A percentile compares a stretch with the other conserved stretches of the same genome.
Conservation (phyloP, 2,888 invertebrate species). For the Drosophila crucigera region DNA sequence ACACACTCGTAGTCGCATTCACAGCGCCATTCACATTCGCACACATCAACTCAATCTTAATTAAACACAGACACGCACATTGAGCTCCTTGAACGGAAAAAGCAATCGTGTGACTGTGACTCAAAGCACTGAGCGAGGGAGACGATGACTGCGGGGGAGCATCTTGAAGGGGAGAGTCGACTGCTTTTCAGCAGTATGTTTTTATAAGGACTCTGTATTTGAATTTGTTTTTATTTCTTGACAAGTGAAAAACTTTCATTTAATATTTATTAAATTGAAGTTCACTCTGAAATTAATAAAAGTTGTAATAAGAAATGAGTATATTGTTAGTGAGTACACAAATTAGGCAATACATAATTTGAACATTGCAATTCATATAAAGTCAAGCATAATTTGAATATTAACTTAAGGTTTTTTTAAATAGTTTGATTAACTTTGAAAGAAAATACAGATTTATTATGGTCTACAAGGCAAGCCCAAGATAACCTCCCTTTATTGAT, state of each 20-base stretch:
- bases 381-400: neutral
- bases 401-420: neutral
- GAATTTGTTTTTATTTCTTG: neutral
- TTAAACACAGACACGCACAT: constrained; percentile 73
- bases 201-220: constrained; percentile 5
- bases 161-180: neutral
- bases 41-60: constrained; percentile 67
- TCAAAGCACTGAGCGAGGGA: constrained; percentile 10
- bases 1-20: constrained; percentile 17
- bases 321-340: neutral
- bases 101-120: constrained; percentile 54
- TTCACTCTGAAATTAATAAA: neutral
- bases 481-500: neutral
- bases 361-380: neutral
- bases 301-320: neutral
- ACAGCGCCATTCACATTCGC: constrained; percentile 24
- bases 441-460: neutral
- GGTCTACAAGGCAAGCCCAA: neutral
- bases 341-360: neutral
- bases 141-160: neutral
- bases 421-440: neutral
- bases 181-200: constrained; percentile 28
- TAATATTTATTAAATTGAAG: neutral
- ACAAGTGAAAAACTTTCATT: neutral
- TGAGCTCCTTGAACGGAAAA: constrained; percentile 70